A percentile compares a stretch with the other conserved stretches of the same genome.
Conservation (phyloP, 2,113 vertebrate species). For the Crotalus tigris region DNA sequence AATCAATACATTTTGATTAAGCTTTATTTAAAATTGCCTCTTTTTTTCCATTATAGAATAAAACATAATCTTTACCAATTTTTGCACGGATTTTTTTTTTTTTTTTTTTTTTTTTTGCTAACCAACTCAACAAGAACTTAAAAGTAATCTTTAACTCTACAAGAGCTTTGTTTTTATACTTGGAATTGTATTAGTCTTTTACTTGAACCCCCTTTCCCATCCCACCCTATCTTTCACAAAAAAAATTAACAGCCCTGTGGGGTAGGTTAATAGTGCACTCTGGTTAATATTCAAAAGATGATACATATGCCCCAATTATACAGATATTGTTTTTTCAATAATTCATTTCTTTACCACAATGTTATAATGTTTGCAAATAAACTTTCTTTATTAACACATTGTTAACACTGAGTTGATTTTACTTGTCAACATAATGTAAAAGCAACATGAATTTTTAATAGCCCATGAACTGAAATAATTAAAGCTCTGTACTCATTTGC, state of each 20-base stretch:
- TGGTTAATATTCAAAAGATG: constrained; percentile 55
- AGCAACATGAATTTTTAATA: constrained; percentile 61
- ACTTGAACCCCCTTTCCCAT: constrained; percentile 1
- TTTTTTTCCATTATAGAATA: background rate
- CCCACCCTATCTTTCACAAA: constrained; percentile 20
- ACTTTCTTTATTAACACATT: constrained; percentile 60
- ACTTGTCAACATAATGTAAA: constrained; percentile 57
- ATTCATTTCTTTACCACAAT: constrained; percentile 55
- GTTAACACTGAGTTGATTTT: constrained; percentile 55
- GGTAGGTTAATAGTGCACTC: constrained; percentile 47
- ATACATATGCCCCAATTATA: constrained; percentile 50
- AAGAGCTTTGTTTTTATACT: background rate
- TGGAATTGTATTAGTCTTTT: constrained; percentile 26
- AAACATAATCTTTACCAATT: background rate
- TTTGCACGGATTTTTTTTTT: background rate
- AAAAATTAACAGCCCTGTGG: constrained; percentile 45
- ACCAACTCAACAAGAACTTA: background rate
- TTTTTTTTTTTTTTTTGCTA: background rate
- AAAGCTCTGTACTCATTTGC: constrained; percentile 52
- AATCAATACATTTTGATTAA: background rate
- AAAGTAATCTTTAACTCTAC: background rate
- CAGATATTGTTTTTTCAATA: constrained; percentile 57
- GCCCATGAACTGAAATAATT: constrained; percentile 57
- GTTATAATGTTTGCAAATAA: constrained; percentile 52
- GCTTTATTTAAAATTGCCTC: background rate